Evolutionary conservation across 2,113 vertebrate species (phyloP).

Genomic region (Cynopterus brachyotis): DNA sequence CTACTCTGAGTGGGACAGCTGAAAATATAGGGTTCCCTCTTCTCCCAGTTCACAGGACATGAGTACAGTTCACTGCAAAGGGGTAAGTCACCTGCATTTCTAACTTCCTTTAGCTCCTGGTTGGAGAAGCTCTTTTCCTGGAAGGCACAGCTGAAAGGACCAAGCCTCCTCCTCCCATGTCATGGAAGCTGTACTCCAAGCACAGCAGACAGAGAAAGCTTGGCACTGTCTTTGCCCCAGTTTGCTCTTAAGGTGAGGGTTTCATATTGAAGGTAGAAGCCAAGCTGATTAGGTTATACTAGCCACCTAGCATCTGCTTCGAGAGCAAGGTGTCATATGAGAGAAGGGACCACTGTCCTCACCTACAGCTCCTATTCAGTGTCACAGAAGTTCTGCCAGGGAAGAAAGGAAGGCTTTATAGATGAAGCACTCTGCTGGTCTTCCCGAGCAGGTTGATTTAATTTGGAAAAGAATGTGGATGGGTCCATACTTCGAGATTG

Average conservation of each 20-base stretch:
- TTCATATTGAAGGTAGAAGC: neutral
- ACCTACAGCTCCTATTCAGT: neutral
- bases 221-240: neutral
- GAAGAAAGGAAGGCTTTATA: fast-evolving
- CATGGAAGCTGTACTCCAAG: too few relatives aligned
- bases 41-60: neutral
- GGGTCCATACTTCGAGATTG: neutral
- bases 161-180: neutral
- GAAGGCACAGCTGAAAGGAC: neutral
- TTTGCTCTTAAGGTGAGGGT: neutral
- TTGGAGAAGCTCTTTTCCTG: neutral
- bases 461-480: neutral
- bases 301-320: neutral
- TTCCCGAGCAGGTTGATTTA: fast-evolving
- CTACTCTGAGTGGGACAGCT: neutral
- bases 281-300: too few relatives aligned
- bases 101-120: neutral
- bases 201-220: neutral
- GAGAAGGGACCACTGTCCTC: neutral
- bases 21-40: neutral
- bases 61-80: neutral
- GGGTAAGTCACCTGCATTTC: neutral
- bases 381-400: too few relatives aligned
- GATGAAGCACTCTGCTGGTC: fast-evolving
- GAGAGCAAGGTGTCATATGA: neutral